Evolutionary conservation across 2,113 vertebrate species (phyloP).

Genomic region (Rhinopomastus cyanomelas): DNA sequence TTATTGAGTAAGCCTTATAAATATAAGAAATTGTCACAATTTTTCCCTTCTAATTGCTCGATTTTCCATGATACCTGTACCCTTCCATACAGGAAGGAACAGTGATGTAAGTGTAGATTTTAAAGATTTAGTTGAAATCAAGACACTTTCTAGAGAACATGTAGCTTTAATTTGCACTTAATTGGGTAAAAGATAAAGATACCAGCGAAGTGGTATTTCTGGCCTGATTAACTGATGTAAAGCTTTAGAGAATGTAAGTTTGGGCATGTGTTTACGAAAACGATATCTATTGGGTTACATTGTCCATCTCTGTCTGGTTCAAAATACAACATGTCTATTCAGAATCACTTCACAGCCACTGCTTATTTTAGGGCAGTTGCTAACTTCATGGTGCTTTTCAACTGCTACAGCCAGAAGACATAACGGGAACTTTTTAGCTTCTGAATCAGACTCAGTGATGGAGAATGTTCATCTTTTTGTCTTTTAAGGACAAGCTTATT

Average conservation of each 20-base stretch:
- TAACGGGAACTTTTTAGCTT: neutral
- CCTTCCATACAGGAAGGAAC: neutral
- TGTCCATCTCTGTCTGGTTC: neutral
- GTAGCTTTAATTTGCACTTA: neutral
- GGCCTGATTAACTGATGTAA: neutral
- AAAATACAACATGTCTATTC: constrained; percentile 1
- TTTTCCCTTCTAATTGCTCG: neutral
- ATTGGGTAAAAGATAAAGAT: neutral
- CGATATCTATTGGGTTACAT: neutral
- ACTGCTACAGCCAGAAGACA: neutral
- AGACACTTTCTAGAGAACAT: neutral
- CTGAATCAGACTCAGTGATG: neutral
- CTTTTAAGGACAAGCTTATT: neutral
- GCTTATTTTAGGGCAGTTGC: constrained; percentile 17
- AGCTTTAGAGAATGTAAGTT: neutral
- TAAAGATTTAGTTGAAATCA: neutral
- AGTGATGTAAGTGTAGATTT: neutral
- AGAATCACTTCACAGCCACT: constrained; percentile 35
- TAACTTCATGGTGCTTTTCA: neutral
- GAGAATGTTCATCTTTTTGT: neutral
- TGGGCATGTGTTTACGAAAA: neutral
- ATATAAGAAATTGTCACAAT: neutral
- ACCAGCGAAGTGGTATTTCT: neutral
- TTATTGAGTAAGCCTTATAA: too few relatives aligned
- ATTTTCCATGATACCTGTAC: neutral